Base-by-base conservation (phyloP, 2,888 invertebrate species). In the Ashinkailepas kermadecensis region DNA sequence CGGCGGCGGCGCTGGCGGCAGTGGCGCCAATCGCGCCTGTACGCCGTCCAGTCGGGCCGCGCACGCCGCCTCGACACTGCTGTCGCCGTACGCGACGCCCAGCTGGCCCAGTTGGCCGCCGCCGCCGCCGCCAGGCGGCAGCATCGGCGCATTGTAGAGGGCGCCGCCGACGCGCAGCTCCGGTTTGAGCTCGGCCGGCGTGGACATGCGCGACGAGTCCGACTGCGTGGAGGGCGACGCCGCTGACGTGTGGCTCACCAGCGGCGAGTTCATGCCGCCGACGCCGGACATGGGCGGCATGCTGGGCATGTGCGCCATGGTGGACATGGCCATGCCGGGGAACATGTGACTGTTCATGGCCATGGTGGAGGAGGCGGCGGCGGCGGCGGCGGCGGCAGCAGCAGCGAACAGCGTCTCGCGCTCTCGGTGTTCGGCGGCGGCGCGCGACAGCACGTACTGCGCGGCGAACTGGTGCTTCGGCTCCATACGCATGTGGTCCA, bases 401-500 rank as follows among this genome's bases (percentile, higher is more conserved):
- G 89, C 89, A 56, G 88, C 88, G 81, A 95, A 89, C 81, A 93
- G 89, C 65, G 90, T 91, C 87, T 95, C 95, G 80, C 95, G 89
- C 86, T 96, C 95, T 84, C 96, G 90, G 85, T 95, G 91, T 87
- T 96, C 96, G 23, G 96, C 96, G 12, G 96, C 96, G 13, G 96
- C 96, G 85, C 95, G 89, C 82, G 94, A 94, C 64, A 96, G 89
- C 78, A 96, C 95, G 88, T 96, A 96, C 87, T 96, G 96, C 58
- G 96, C 96, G 70, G 96, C 96, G 86, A 96, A 96, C 88, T 96
- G 96, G 89, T 96, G 96, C 88, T 96, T 96, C 0, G 96, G 95
- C 88, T 96, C 96, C 95, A 96, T 96, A 86, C 96, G 91, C 96
- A 96, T 96, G 87, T 96, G 95, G 86, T 96, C 96, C 96, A 96